Evolutionary conservation across 2,113 vertebrate genomes (phyloP).

Genomic region (Gadus macrocephalus): DNA sequence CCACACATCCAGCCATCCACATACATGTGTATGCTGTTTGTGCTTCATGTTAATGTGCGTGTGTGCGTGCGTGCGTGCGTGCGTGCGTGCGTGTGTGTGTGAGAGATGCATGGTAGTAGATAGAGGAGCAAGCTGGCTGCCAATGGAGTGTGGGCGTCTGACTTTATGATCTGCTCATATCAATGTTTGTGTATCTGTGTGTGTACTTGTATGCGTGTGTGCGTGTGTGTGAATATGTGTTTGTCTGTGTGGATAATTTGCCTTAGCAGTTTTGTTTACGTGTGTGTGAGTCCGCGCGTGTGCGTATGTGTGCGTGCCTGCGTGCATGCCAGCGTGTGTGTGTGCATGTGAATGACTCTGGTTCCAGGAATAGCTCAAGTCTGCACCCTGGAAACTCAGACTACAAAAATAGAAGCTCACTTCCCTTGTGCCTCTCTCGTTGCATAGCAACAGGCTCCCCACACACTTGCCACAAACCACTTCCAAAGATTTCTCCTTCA

Average conservation of each 20-base stretch:
- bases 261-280: background rate
- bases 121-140: background rate
- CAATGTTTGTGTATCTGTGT: slow-evolving; percentile 11
- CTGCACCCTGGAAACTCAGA: slow-evolving; percentile 73
- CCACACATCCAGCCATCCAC: too few relatives aligned
- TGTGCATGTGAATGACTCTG: slow-evolving; percentile 40
- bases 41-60: slow-evolving; percentile 12
- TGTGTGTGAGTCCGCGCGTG: slow-evolving; percentile 5
- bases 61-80: slow-evolving; percentile 28
- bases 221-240: background rate
- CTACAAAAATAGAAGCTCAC: slow-evolving; percentile 72
- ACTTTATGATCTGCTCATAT: too few relatives aligned
- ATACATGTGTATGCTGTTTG: background rate
- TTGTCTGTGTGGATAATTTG: slow-evolving; percentile 8
- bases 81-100: slow-evolving; percentile 9
- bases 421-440: slow-evolving; percentile 64
- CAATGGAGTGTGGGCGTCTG: background rate
- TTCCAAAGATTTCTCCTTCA: slow-evolving; percentile 48
- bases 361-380: slow-evolving; percentile 73
- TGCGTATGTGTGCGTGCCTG: slow-evolving; percentile 1
- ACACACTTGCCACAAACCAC: slow-evolving; percentile 55
- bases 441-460: slow-evolving; percentile 77
- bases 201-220: slow-evolving; percentile 5
- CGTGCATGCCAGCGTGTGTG: background rate
- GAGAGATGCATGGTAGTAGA: background rate